Evolutionary conservation across 2,797 vertebrate genomes (phyloP).

Genomic region (Acanthornis magna): DNA sequence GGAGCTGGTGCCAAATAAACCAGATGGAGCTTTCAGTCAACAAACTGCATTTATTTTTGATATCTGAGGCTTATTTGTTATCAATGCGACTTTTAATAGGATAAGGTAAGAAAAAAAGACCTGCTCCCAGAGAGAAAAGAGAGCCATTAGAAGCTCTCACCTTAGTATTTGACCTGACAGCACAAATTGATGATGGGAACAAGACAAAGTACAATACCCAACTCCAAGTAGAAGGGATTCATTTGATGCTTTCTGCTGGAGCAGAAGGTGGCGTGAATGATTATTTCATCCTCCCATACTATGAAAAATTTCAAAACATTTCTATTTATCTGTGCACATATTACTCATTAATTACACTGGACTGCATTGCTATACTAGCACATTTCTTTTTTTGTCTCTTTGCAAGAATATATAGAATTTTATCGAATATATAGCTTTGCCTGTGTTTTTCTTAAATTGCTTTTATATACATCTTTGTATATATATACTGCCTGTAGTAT

Average conservation of each 20-base stretch:
- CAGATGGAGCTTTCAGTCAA: constrained; percentile 51
- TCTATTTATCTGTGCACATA: not conserved
- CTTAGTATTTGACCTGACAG: not conserved
- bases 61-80: constrained; percentile 31
- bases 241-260: not conserved
- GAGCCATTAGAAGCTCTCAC: not conserved
- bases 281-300: not conserved
- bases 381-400: not conserved
- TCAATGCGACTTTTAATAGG: not conserved
- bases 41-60: constrained; percentile 25
- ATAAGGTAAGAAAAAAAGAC: not conserved
- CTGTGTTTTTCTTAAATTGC: not conserved
- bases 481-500: not conserved
- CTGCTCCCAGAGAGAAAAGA: not conserved
- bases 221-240: not conserved
- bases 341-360: not conserved
- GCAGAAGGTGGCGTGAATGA: not conserved
- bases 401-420: not conserved
- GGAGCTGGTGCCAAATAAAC: constrained; percentile 26
- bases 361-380: not conserved
- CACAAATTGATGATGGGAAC: not conserved
- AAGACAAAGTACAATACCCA: not conserved
- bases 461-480: not conserved
- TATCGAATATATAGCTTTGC: not conserved
- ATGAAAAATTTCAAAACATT: not conserved